Conservation (phyloP, 2,888 invertebrate genomes). For the Thereva nobilitata region DNA sequence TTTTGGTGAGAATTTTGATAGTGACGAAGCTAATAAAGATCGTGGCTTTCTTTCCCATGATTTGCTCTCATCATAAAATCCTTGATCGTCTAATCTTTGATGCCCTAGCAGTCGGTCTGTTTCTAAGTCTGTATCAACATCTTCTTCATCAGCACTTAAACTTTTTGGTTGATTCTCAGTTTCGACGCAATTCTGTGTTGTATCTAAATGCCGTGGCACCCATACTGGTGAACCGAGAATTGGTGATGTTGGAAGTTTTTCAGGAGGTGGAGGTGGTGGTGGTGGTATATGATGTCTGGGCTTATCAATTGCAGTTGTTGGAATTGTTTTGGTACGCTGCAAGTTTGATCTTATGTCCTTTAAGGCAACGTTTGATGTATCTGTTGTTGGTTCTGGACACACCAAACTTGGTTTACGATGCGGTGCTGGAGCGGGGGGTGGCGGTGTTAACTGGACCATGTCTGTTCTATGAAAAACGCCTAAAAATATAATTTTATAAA, state of each 20-base stretch:
- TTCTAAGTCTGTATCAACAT: constrained; percentile 96
- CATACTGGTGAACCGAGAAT: constrained; percentile 68
- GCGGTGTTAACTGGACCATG: constrained; percentile 65
- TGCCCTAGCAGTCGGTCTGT: constrained; percentile 95
- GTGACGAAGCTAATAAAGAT: constrained; percentile 49
- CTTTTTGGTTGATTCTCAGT: constrained; percentile 68
- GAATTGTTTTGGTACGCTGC: constrained; percentile 41
- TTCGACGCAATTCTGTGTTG: constrained; percentile 55
- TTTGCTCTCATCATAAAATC: constrained; percentile 84
- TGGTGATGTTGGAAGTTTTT: constrained; percentile 60
- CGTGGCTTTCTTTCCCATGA: constrained; percentile 54
- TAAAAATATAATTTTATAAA: constrained; percentile 37
- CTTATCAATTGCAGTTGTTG: constrained; percentile 44
- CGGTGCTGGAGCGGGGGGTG: constrained; percentile 76
- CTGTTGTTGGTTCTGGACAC: constrained; percentile 41
- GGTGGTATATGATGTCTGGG: constrained; percentile 44
- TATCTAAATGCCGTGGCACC: constrained; percentile 67
- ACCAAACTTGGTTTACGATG: constrained; percentile 63
- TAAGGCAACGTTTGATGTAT: constrained; percentile 62
- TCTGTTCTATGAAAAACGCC: constrained; percentile 57
- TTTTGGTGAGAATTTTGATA: constrained; percentile 58
- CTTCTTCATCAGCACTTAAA: constrained; percentile 71
- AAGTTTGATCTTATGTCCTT: constrained; percentile 60
- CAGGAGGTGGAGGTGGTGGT: constrained; percentile 53
- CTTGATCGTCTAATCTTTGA: constrained; percentile 90